Percentiles rank a stretch among this genome's conserved stretches.
phyloP scores from a whole-genome alignment of 2,797 vertebrate genomes.

The Catamblyrhynchus diadema region DNA sequence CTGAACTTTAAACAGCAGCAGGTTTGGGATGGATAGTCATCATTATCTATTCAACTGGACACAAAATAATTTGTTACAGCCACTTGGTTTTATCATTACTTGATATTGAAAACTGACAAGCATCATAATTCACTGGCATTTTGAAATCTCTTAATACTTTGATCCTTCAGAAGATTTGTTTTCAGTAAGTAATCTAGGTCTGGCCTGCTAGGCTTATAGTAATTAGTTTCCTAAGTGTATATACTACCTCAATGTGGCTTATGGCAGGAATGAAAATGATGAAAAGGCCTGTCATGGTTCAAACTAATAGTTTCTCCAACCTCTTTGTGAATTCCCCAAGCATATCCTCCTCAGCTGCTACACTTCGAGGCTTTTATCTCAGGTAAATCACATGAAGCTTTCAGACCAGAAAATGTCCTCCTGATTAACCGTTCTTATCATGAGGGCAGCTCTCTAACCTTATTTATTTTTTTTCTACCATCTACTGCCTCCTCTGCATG shows the following conservation, averaged over 20 bases:
- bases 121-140: constrained; percentile 23
- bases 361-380: constrained; percentile 40
- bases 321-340: constrained; percentile 43
- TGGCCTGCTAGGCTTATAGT: neutral
- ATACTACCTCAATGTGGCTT: neutral
- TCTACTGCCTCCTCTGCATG: neutral
- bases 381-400: constrained; percentile 39
- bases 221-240: constrained; percentile 25
- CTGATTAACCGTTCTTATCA: constrained; percentile 53
- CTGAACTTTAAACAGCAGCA: neutral
- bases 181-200: neutral
- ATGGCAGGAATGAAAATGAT: constrained; percentile 21
- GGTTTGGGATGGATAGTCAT: neutral
- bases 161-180: constrained; percentile 16
- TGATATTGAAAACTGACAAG: constrained; percentile 32
- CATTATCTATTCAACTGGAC: constrained; percentile 18
- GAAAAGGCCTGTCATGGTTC: constrained; percentile 14
- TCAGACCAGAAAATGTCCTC: constrained; percentile 39
- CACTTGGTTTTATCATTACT: constrained; percentile 48
- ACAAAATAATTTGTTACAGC: constrained; percentile 55
- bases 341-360: constrained; percentile 33
- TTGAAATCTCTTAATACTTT: constrained; percentile 16
- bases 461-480: constrained; percentile 5
- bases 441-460: neutral
- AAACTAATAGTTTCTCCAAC: constrained; percentile 17